Evolutionary conservation across 2,888 invertebrate genomes (phyloP).

Genomic region (Orchesella flavescens): DNA sequence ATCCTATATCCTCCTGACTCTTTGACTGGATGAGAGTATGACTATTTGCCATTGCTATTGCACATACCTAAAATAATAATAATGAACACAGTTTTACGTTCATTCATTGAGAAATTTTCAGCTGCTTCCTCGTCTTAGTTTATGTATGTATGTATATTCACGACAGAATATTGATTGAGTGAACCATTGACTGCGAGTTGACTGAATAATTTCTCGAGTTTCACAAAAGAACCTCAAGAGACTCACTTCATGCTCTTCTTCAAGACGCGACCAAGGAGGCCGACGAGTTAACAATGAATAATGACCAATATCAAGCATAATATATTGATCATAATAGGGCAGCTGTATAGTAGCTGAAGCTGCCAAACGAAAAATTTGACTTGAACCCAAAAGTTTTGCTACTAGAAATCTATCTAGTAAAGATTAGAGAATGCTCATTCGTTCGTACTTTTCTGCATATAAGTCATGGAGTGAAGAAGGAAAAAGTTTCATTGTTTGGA

Average conservation of each 20-base stretch:
- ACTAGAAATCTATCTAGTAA: too few species aligned
- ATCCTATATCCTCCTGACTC: not conserved
- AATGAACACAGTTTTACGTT: not conserved
- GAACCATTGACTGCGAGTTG: slow-evolving; percentile 39
- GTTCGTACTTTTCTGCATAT: too few species aligned
- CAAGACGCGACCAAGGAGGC: slow-evolving; percentile 32
- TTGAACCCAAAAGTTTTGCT: too few species aligned
- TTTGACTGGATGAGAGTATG: not conserved
- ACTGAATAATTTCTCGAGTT: slow-evolving; percentile 56
- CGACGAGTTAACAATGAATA: slow-evolving; percentile 34
- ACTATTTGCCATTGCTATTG: too few species aligned
- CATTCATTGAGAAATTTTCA: not conserved
- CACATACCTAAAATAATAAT: not conserved
- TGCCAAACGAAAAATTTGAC: not conserved
- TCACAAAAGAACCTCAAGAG: slow-evolving; percentile 28
- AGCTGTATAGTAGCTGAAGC: slow-evolving; percentile 10
- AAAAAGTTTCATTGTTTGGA: slow-evolving; percentile 20
- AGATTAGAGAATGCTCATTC: too few species aligned
- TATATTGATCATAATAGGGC: slow-evolving; percentile 24
- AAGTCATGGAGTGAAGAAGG: slow-evolving; percentile 15
- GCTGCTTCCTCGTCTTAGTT: not conserved
- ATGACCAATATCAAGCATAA: slow-evolving; percentile 42
- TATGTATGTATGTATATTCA: too few species aligned
- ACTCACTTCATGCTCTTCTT: slow-evolving; percentile 10
- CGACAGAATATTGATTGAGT: slow-evolving; percentile 5